A percentile compares a stretch with the other conserved stretches of the same genome.
Conservation (phyloP, 2,113 vertebrate species). For the Sorex fumeus region DNA sequence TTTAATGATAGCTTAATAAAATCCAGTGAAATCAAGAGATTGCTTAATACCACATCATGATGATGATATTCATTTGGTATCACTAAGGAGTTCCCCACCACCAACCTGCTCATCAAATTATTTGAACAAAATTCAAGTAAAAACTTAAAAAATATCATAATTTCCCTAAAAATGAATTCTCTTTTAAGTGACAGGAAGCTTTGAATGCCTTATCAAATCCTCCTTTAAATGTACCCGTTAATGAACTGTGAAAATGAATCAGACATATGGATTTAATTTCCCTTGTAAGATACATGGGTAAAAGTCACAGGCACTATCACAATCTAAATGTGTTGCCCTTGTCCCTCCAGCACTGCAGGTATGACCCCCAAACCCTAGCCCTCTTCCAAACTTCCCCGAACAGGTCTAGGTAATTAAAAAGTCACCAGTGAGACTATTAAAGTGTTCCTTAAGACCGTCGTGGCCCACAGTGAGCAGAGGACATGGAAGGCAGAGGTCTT, state of each 20-base stretch:
- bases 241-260: conserved; percentile 62
- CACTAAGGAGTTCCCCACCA: background rate
- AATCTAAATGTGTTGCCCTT: conserved; percentile 65
- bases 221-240: conserved; percentile 50
- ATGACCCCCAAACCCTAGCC: too few relatives aligned
- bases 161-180: conserved; percentile 21
- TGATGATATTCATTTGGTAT: background rate
- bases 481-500: background rate
- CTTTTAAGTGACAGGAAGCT: conserved; percentile 54
- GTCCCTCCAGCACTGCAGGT: too few relatives aligned
- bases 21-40: conserved; percentile 49
- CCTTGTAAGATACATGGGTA: conserved; percentile 26
- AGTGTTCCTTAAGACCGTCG: background rate
- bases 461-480: background rate
- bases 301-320: conserved; percentile 73
- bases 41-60: conserved; percentile 5
- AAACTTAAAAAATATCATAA: background rate
- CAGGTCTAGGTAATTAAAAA: background rate
- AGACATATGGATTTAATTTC: conserved; percentile 75
- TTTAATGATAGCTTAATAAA: conserved; percentile 56
- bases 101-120: background rate
- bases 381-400: too few relatives aligned
- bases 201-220: conserved; percentile 33
- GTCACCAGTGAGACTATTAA: background rate
- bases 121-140: conserved; percentile 60